phyloP scores from a whole-genome alignment of 1,140 invertebrate species.

The Drosophila persimilis region DNA sequence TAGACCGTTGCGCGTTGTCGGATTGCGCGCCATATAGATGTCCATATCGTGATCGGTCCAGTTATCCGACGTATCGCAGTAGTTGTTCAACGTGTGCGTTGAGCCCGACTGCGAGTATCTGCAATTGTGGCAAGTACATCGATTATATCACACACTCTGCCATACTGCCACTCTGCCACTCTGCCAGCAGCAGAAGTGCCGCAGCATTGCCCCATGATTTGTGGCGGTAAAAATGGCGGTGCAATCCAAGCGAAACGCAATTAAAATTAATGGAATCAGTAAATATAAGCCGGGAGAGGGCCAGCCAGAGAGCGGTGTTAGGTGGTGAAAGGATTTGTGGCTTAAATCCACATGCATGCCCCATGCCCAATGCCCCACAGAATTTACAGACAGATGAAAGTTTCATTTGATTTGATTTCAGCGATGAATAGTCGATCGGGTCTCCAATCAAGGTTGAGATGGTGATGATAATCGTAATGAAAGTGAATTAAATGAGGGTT shows the following conservation, averaged over 20 bases:
- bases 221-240: slow-evolving; percentile 11
- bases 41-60: slow-evolving; percentile 98
- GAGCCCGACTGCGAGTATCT: slow-evolving; percentile 89
- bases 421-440: slow-evolving; percentile 10
- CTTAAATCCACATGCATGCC: slow-evolving; percentile 8
- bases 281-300: slow-evolving; percentile 18
- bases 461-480: too few species aligned
- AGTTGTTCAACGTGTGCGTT: slow-evolving; percentile 92
- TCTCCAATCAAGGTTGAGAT: slow-evolving; percentile 7
- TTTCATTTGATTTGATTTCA: slow-evolving; percentile 31
- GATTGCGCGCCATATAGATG: slow-evolving; percentile 96
- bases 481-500: too few species aligned
- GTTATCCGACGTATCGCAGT: slow-evolving; percentile 94
- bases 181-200: neutral
- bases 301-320: neutral
- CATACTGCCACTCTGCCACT: slow-evolving; percentile 1
- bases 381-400: slow-evolving; percentile 37
- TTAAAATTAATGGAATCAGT: slow-evolving; percentile 34
- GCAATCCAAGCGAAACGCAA: slow-evolving; percentile 41
- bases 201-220: slow-evolving; percentile 16
- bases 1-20: slow-evolving; percentile 91
- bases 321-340: slow-evolving; percentile 39
- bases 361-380: slow-evolving; percentile 17
- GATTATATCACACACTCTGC: slow-evolving; percentile 29
- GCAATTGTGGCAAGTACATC: slow-evolving; percentile 11